A percentile compares a stretch with the other conserved stretches of the same genome.
phyloP scores from a whole-genome alignment of 2,888 invertebrate genomes.

The Orthosia incerta region DNA sequence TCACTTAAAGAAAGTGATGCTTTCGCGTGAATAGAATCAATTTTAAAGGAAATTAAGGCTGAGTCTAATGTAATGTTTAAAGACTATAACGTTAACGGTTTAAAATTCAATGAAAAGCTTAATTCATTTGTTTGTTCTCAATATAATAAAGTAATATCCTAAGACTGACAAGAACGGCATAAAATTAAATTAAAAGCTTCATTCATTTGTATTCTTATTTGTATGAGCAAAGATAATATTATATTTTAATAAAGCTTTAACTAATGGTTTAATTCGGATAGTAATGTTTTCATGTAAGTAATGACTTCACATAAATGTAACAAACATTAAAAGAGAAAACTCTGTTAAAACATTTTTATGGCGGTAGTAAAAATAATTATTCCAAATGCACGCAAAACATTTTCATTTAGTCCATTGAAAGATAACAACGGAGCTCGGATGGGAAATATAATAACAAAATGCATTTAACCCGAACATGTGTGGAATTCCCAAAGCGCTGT shows the following conservation, averaged over 20 bases:
- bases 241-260: conserved; percentile 18
- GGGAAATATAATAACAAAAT: conserved; percentile 59
- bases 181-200: background rate
- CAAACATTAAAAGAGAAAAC: conserved; percentile 43
- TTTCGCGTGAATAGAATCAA: conserved; percentile 34
- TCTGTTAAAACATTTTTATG: conserved; percentile 38
- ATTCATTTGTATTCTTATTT: background rate
- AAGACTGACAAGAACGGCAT: background rate
- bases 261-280: conserved; percentile 34
- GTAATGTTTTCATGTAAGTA: conserved; percentile 30
- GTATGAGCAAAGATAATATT: background rate
- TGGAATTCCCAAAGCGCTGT: conserved; percentile 60
- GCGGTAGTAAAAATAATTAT: conserved; percentile 34
- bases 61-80: conserved; percentile 3
- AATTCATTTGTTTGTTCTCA: background rate
- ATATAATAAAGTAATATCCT: background rate
- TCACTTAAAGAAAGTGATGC: conserved; percentile 54
- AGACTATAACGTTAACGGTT: background rate
- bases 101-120: background rate
- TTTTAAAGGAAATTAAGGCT: conserved; percentile 30
- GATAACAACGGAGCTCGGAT: conserved; percentile 42
- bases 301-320: conserved; percentile 31
- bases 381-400: conserved; percentile 21
- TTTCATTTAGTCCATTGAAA: conserved; percentile 43
- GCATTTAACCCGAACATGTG: conserved; percentile 56